Evolutionary conservation across 2,888 invertebrate species (phyloP), one percentile per base, ranked within the genome.

Genomic region (Cotesia congregata): DNA sequence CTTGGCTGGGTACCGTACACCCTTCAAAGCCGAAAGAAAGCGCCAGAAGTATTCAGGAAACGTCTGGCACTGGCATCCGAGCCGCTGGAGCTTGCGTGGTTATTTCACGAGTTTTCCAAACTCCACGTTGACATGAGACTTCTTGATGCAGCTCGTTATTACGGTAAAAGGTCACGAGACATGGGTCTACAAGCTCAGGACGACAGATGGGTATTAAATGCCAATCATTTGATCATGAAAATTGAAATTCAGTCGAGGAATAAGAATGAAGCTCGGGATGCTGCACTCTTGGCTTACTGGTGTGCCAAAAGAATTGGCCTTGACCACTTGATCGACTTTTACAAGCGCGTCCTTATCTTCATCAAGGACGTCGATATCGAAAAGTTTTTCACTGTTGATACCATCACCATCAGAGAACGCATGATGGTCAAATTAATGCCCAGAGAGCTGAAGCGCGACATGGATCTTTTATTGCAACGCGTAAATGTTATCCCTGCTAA

Each of bases 31-130:
- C 20, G 41, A 2, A 69, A 79, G 5, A 84, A 83, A 72, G 67
- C 72, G 1, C 75, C 87, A 3, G 79, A 78, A 41, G 60, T 64
- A 0, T 86, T 86, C 70, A 83, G 86, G 4, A 80, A 82, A 70
- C 80, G 86, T 65, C 74, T 88, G 12, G 85, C 86, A 0, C 79
- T 87, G 61, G 86, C 87, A 1, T 84, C 81, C 0, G 78, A 84
- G n/a, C 83, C 89, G 0, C 83, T 90, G n/a, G 91, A 91, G 83
- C 83, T 90, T 3, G 86, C 90, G 12, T 90, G 91, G 91, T 78
- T 91, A 39, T 91, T 89, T 79, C 90, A 91, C 79, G 91, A 91
- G 80, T 83, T 91, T 9, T 86, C 89, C 6, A 87, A 90, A 77
- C 88, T 88, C 76, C 85, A 90, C 75, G 83, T 88, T 5, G 89